Evolutionary conservation across 2,888 invertebrate species (phyloP).

Genomic region (Ennomos erosarius): DNA sequence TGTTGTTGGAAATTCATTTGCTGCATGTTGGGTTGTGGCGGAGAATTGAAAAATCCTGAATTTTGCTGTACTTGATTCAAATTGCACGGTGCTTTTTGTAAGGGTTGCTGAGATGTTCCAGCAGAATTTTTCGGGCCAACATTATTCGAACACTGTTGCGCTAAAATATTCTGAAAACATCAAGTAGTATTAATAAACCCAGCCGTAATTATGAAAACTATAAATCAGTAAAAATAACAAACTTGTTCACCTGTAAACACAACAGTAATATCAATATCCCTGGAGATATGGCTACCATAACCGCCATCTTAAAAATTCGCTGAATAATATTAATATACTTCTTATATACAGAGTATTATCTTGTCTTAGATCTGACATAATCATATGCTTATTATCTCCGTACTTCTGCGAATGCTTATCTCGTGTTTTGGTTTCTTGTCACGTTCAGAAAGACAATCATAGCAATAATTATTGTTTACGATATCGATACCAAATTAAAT

Average conservation of each 20-base stretch:
- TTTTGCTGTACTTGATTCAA: slow-evolving; percentile 15
- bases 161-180: slow-evolving; percentile 30
- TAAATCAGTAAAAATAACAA: slow-evolving; percentile 10
- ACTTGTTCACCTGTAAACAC: slow-evolving; percentile 48
- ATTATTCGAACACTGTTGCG: slow-evolving; percentile 28
- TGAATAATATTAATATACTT: slow-evolving; percentile 46
- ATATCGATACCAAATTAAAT: neutral
- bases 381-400: slow-evolving; percentile 50
- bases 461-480: slow-evolving; percentile 43
- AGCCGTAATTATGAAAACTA: neutral
- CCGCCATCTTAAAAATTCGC: slow-evolving; percentile 63
- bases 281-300: slow-evolving; percentile 49
- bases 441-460: slow-evolving; percentile 48
- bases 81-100: slow-evolving; percentile 6
- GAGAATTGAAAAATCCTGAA: slow-evolving; percentile 31
- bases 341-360: slow-evolving; percentile 65
- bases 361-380: slow-evolving; percentile 50
- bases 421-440: slow-evolving; percentile 49
- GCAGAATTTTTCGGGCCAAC: slow-evolving; percentile 21
- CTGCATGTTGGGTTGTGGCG: slow-evolving; percentile 32
- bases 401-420: slow-evolving; percentile 48
- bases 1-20: slow-evolving; percentile 48
- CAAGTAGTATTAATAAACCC: neutral
- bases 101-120: slow-evolving; percentile 12
- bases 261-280: slow-evolving; percentile 54